phyloP scores from a whole-genome alignment of 1,140 invertebrate species.

The Aphaenogaster ashmeadi region DNA sequence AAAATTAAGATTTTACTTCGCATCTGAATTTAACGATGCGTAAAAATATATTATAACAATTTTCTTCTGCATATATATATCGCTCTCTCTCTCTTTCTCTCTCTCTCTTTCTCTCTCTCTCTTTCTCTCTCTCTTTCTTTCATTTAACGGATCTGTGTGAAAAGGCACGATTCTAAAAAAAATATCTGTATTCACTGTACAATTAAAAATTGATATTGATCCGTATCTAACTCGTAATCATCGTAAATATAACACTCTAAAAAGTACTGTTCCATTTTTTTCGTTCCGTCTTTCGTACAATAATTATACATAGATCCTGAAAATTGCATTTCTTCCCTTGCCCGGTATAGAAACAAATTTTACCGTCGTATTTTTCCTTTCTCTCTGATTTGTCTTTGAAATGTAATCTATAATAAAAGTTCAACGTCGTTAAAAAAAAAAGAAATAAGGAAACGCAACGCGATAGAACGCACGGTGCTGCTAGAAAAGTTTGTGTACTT shows the following conservation, averaged over 20 bases:
- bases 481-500: slow-evolving; percentile 63
- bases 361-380: slow-evolving; percentile 25
- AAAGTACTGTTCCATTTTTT: slow-evolving; percentile 76
- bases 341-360: slow-evolving; percentile 71
- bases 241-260: slow-evolving; percentile 83
- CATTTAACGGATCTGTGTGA: slow-evolving; percentile 82
- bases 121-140: slow-evolving; percentile 57
- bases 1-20: slow-evolving; percentile 82
- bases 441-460: slow-evolving; percentile 61
- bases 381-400: not conserved
- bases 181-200: slow-evolving; percentile 84
- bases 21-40: slow-evolving; percentile 77
- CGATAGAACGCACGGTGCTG: slow-evolving; percentile 66
- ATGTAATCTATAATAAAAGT: slow-evolving; percentile 74
- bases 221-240: slow-evolving; percentile 78
- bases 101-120: slow-evolving; percentile 28
- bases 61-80: slow-evolving; percentile 77
- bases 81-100: no score
- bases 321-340: slow-evolving; percentile 60
- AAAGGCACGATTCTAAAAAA: slow-evolving; percentile 86
- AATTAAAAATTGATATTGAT: slow-evolving; percentile 84
- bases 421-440: slow-evolving; percentile 71
- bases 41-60: slow-evolving; percentile 85
- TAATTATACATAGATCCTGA: slow-evolving; percentile 71
- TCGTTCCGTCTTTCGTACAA: slow-evolving; percentile 74